phyloP scores from a whole-genome alignment of 1,140 invertebrate genomes.

The Drosophila eugracilis region DNA sequence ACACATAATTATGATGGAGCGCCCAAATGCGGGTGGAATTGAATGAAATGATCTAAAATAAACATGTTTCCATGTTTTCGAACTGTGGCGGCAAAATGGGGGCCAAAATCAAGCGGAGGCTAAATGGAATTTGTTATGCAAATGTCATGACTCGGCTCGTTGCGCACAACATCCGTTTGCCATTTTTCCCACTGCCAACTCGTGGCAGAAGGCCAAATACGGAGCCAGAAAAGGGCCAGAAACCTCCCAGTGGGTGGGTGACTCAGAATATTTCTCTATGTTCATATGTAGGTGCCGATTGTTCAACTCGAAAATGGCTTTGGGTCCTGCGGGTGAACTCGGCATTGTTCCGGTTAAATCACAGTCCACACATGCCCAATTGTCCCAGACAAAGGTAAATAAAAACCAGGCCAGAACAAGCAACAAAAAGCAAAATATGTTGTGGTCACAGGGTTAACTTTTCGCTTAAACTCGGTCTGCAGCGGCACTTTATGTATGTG shows the following conservation, averaged over 20 bases:
- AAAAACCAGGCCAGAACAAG: constrained; percentile 44
- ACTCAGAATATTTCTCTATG: constrained; percentile 2
- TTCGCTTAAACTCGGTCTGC: constrained; percentile 29
- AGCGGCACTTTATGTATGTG: constrained; percentile 48
- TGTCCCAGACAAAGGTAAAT: constrained; percentile 50
- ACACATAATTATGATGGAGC: constrained; percentile 60
- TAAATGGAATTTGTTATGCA: constrained; percentile 63
- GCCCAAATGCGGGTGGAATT: constrained; percentile 6
- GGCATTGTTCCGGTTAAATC: constrained; percentile 30
- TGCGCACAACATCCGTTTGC: constrained; percentile 71
- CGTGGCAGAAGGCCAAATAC: constrained; percentile 40
- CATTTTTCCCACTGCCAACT: constrained; percentile 57
- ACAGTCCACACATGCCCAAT: constrained; percentile 27
- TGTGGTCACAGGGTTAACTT: constrained; percentile 48
- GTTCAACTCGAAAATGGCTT: constrained; percentile 53
- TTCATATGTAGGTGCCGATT: constrained; percentile 57
- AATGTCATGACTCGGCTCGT: constrained; percentile 71
- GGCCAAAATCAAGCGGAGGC: not conserved
- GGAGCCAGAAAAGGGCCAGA: constrained; percentile 23
- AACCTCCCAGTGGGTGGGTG: constrained; percentile 13
- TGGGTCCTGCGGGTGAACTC: constrained; percentile 39
- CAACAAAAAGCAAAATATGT: constrained; percentile 5
- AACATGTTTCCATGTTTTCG: constrained; percentile 60
- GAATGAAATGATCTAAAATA: constrained; percentile 65
- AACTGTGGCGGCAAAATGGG: not conserved